Percentiles rank a stretch among this genome's conserved stretches.
phyloP scores from a whole-genome alignment of 2,888 invertebrate genomes.

The Drosophila helvetica region DNA sequence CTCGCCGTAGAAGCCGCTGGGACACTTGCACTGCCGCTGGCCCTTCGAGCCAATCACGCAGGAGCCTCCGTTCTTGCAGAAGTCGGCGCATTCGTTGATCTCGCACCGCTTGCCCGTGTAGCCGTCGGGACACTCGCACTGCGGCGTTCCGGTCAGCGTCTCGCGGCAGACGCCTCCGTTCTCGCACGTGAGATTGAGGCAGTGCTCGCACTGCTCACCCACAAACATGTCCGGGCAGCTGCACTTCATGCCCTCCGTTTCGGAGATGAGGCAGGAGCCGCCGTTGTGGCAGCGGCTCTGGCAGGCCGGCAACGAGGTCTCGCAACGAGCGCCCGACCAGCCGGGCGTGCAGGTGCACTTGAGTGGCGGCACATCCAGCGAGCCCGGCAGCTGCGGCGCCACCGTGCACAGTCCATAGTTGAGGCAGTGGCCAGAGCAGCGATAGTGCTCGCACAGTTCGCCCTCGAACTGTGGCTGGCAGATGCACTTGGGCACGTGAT shows the following conservation, averaged over 20 bases:
- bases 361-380: slow-evolving; percentile 79
- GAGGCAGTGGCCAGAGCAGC: slow-evolving; percentile 88
- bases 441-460: slow-evolving; percentile 87
- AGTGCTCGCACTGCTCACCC: slow-evolving; percentile 86
- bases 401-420: slow-evolving; percentile 87
- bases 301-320: slow-evolving; percentile 86
- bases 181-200: slow-evolving; percentile 86
- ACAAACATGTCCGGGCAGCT: slow-evolving; percentile 85
- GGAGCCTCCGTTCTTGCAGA: slow-evolving; percentile 86
- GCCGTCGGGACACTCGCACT: slow-evolving; percentile 86
- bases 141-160: slow-evolving; percentile 82
- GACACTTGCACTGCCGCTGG: slow-evolving; percentile 82
- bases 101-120: slow-evolving; percentile 87
- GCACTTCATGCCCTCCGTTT: slow-evolving; percentile 84
- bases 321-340: slow-evolving; percentile 88
- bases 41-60: slow-evolving; percentile 82
- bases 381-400: slow-evolving; percentile 78
- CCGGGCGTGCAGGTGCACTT: slow-evolving; percentile 87
- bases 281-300: slow-evolving; percentile 86
- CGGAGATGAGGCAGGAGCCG: slow-evolving; percentile 85
- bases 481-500: slow-evolving; percentile 86
- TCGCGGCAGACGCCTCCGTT: slow-evolving; percentile 87
- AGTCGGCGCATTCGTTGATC: slow-evolving; percentile 85
- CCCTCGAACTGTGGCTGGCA: slow-evolving; percentile 88
- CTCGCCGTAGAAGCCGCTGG: slow-evolving; percentile 81